Evolutionary conservation across 2,888 invertebrate species (phyloP).

Genomic region (Catocala nupta): DNA sequence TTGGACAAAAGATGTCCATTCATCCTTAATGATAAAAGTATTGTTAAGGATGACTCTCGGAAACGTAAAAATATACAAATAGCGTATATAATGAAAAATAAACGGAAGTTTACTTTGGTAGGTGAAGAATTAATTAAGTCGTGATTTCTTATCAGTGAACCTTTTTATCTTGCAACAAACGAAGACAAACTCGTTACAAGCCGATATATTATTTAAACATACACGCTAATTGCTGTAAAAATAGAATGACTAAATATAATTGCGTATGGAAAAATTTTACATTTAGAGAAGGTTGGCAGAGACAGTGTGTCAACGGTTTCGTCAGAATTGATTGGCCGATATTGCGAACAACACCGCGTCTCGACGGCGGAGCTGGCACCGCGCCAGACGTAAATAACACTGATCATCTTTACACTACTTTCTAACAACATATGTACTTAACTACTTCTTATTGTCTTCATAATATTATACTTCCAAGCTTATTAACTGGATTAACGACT

Average conservation of each 20-base stretch:
- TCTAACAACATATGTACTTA: slow-evolving; percentile 23
- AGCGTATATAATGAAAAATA: too few species aligned
- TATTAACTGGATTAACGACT: slow-evolving; percentile 3
- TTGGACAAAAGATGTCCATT: slow-evolving; percentile 27
- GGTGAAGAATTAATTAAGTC: too few species aligned
- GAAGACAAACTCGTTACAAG: neutral
- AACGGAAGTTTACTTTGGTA: too few species aligned
- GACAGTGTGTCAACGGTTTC: slow-evolving; percentile 57
- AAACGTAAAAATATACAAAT: too few species aligned
- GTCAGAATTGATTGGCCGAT: slow-evolving; percentile 64
- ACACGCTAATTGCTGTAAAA: slow-evolving; percentile 9
- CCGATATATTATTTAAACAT: neutral
- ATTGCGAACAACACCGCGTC: slow-evolving; percentile 57
- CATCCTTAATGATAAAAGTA: slow-evolving; percentile 23
- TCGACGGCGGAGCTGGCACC: slow-evolving; percentile 59
- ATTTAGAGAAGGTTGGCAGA: slow-evolving; percentile 47
- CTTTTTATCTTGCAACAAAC: neutral
- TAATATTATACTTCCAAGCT: slow-evolving; percentile 7
- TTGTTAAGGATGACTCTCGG: slow-evolving; percentile 4
- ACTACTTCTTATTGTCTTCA: slow-evolving; percentile 11
- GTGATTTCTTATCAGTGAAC: too few species aligned
- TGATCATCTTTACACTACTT: slow-evolving; percentile 55
- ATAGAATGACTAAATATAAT: slow-evolving; percentile 10
- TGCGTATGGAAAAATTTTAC: slow-evolving; percentile 26
- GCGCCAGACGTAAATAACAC: slow-evolving; percentile 65